These are phyloP conservation scores for Lytechinus pictus DNA, from an alignment of 35 echinoderm and acorn worm species.

Conservation along the genomic window DNA sequence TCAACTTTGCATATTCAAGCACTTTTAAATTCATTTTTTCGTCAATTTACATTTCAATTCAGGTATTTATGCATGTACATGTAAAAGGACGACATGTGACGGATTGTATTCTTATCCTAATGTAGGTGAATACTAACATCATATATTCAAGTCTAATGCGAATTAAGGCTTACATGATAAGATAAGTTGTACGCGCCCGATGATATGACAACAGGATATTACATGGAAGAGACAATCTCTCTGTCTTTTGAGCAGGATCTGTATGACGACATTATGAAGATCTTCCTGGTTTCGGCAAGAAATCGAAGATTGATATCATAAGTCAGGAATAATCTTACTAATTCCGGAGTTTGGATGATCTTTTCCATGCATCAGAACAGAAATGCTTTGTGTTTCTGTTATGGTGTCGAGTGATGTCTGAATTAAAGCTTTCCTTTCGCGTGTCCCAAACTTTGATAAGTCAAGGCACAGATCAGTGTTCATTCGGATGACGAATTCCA, in stretches of 20 bases:
- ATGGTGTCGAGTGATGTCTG: not conserved
- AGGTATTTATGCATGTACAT: too few species aligned
- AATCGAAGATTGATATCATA: not conserved
- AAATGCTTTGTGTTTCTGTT: not conserved
- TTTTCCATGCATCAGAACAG: not conserved
- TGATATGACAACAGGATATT: not conserved
- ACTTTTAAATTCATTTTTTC: too few species aligned
- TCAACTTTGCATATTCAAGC: too few species aligned
- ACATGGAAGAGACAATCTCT: not conserved
- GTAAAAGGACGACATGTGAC: too few species aligned
- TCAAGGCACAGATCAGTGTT: not conserved
- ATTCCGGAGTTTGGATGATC: not conserved
- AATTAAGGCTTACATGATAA: not conserved
- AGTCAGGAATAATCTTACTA: not conserved
- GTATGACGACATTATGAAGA: not conserved
- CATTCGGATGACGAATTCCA: not conserved
- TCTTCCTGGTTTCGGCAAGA: not conserved
- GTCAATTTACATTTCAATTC: too few species aligned
- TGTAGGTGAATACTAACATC: too few species aligned
- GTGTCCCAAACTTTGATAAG: not conserved
- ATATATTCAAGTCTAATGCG: too few species aligned
- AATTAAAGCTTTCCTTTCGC: conserved; percentile 1
- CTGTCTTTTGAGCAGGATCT: not conserved
- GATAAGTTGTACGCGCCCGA: not conserved
- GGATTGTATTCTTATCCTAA: too few species aligned